A percentile compares a stretch with the other conserved stretches of the same genome.
These are phyloP conservation scores for Neelides folsomi DNA, from an alignment of 2,888 invertebrate genomes.

Conservation along the genomic window DNA sequence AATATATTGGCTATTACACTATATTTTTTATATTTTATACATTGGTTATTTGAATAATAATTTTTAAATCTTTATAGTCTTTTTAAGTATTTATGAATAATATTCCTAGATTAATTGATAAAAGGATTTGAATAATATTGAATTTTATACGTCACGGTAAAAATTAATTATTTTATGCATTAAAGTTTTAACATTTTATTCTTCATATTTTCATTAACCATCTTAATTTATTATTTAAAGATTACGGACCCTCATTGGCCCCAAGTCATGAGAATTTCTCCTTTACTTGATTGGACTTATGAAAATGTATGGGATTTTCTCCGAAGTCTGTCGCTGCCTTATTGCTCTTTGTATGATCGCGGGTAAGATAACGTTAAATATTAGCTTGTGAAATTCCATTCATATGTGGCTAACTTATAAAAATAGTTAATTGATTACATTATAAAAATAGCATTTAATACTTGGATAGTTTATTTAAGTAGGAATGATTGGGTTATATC, in stretches of 20 bases:
- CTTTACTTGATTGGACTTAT: constrained; percentile 84
- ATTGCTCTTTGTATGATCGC: constrained; percentile 76
- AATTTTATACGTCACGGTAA: too few relatives aligned
- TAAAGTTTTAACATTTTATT: too few relatives aligned
- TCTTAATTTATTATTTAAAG: constrained; percentile 38
- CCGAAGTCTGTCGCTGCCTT: constrained; percentile 61
- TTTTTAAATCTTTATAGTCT: neutral
- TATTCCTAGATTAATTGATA: neutral
- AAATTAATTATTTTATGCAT: too few relatives aligned
- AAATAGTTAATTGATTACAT: too few relatives aligned
- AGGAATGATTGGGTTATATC: too few relatives aligned
- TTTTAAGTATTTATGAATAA: neutral
- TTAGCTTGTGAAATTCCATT: neutral
- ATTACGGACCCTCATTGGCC: constrained; percentile 86
- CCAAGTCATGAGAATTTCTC: constrained; percentile 70
- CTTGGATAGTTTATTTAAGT: too few relatives aligned
- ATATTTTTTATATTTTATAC: neutral
- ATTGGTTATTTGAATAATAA: neutral
- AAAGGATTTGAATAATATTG: too few relatives aligned
- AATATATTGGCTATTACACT: neutral
- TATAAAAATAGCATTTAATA: too few relatives aligned
- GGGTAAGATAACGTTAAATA: constrained; percentile 48
- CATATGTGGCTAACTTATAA: too few relatives aligned
- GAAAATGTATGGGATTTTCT: constrained; percentile 84
- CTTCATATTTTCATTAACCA: neutral